A percentile compares a stretch with the other conserved stretches of the same genome.
These are phyloP conservation scores for Acrobasis suavella DNA, from an alignment of 2,888 invertebrate genomes.

Conservation along the genomic window DNA sequence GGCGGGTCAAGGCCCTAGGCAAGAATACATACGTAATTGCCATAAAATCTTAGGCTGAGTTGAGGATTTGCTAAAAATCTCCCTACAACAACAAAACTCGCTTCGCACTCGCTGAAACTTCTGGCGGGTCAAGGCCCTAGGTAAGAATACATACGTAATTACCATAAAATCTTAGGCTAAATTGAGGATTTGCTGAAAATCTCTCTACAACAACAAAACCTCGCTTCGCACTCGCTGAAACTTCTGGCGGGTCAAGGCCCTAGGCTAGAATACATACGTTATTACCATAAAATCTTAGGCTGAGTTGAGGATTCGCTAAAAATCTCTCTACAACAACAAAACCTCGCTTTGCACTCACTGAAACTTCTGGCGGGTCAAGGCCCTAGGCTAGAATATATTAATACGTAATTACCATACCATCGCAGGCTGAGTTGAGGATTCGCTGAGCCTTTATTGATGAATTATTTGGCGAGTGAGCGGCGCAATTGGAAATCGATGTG, in stretches of 20 bases:
- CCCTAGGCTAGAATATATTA: neutral
- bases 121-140: too few species aligned
- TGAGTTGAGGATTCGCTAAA: neutral
- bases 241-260: neutral
- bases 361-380: neutral
- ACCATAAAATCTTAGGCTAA: too few species aligned
- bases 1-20: too few species aligned
- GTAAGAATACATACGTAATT: too few species aligned
- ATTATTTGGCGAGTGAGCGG: neutral
- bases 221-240: too few species aligned
- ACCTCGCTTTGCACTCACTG: neutral
- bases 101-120: too few species aligned
- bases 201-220: too few species aligned
- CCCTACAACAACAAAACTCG: too few species aligned
- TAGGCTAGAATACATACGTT: neutral
- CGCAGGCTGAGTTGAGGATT: neutral
- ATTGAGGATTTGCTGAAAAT: neutral
- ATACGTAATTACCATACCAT: neutral
- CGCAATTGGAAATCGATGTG: slow-evolving; percentile 10
- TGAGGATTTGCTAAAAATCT: too few species aligned
- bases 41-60: too few species aligned
- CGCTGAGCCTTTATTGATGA: slow-evolving; percentile 15
- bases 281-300: too few species aligned
- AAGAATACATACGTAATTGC: too few species aligned
- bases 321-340: neutral